Percentiles rank a stretch among this genome's conserved stretches.
Conservation (phyloP, 2,888 invertebrate species). For the Drosophila anomalipes region DNA sequence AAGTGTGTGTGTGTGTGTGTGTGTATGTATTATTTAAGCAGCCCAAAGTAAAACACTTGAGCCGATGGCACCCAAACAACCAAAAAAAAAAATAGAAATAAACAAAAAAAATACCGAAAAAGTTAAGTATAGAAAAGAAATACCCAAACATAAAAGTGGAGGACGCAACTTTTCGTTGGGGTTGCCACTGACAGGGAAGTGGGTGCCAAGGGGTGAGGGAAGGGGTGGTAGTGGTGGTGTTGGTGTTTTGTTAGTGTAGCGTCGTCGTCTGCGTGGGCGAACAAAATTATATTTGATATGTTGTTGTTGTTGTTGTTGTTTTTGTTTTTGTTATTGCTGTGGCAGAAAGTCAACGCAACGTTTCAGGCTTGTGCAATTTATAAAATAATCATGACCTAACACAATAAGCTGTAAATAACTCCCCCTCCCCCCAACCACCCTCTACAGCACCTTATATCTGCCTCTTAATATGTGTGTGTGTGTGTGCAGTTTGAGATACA, state of each 20-base stretch:
- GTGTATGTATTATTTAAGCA: conserved; percentile 61
- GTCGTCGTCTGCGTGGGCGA: conserved; percentile 43
- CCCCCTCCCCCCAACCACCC: background rate
- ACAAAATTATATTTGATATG: conserved; percentile 16
- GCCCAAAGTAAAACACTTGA: conserved; percentile 75
- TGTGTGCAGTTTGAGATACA: conserved; percentile 2
- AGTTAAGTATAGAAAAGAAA: conserved; percentile 26
- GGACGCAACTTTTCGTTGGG: conserved; percentile 37
- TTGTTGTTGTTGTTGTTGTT: conserved; percentile 1
- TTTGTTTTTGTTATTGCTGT: conserved; percentile 22
- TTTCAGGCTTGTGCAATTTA: conserved; percentile 56
- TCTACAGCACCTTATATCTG: background rate
- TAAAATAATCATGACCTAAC: conserved; percentile 77
- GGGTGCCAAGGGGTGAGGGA: background rate
- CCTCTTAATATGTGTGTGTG: conserved; percentile 4
- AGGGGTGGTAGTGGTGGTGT: background rate
- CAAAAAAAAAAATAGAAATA: conserved; percentile 20
- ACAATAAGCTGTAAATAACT: conserved; percentile 68
- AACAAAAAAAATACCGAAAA: conserved; percentile 18
- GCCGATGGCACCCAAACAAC: conserved; percentile 46
- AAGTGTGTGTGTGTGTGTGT: conserved; percentile 18
- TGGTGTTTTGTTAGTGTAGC: background rate
- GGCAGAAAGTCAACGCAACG: conserved; percentile 56
- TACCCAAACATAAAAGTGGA: conserved; percentile 32
- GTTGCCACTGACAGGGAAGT: conserved; percentile 11